Conservation (phyloP, 2,888 invertebrate species). For the Epirrhoe alternata region DNA sequence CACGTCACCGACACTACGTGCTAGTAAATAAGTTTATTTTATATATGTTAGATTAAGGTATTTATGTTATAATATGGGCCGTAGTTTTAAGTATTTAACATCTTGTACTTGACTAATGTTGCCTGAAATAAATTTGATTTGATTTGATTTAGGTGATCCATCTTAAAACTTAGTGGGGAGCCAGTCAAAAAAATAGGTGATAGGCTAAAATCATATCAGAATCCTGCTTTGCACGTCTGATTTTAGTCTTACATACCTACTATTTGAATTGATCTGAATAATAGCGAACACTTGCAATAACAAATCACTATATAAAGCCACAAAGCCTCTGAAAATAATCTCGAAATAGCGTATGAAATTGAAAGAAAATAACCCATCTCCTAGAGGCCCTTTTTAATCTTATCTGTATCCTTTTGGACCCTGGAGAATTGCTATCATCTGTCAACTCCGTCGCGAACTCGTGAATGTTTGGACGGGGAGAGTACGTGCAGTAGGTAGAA, state of each 20-base stretch:
- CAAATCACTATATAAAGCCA: constrained; percentile 1
- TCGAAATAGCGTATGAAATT: constrained; percentile 42
- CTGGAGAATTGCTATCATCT: constrained; percentile 39
- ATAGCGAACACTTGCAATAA: background rate
- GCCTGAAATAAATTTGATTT: too few relatives aligned
- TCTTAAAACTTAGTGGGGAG: too few relatives aligned
- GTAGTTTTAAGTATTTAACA: too few relatives aligned
- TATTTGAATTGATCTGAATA: background rate
- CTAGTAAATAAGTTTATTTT: too few relatives aligned
- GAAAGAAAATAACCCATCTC: constrained; percentile 45
- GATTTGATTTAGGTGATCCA: too few relatives aligned
- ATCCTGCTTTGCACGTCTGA: too few relatives aligned
- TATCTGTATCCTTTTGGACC: constrained; percentile 41
- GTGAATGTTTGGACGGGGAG: constrained; percentile 1
- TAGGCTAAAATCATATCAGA: too few relatives aligned
- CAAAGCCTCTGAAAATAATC: constrained; percentile 33
- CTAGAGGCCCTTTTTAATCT: constrained; percentile 44
- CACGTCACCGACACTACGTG: too few relatives aligned
- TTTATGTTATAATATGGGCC: too few relatives aligned
- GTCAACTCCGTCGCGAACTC: constrained; percentile 33
- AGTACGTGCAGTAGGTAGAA: constrained; percentile 1
- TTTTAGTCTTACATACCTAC: background rate
- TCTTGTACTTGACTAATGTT: too few relatives aligned
- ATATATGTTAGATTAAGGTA: too few relatives aligned
- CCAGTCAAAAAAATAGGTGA: too few relatives aligned